Conservation (phyloP, 2,888 invertebrate genomes). For the Aplocera efformata region DNA sequence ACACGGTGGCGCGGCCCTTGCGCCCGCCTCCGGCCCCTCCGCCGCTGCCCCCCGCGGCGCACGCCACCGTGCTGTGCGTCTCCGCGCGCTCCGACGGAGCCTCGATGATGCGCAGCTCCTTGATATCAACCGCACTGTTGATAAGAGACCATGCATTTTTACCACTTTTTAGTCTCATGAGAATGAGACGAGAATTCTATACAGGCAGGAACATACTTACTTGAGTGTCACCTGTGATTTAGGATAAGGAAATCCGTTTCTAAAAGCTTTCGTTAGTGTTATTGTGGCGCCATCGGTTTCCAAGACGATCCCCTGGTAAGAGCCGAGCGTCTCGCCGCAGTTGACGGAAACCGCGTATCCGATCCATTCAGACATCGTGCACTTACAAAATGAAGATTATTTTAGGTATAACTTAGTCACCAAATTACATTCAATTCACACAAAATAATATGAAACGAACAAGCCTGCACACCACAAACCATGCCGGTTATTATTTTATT, state of each 20-base stretch:
- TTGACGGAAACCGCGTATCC: conserved; percentile 92
- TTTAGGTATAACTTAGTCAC: too few species aligned
- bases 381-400: too few species aligned
- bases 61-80: conserved; percentile 65
- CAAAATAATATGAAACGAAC: too few species aligned
- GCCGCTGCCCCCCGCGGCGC: too few species aligned
- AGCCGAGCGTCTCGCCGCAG: conserved; percentile 87
- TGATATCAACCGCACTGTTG: conserved; percentile 84
- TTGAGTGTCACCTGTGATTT: conserved; percentile 74
- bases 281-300: conserved; percentile 86
- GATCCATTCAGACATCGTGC: conserved; percentile 81
- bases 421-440: too few species aligned
- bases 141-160: too few species aligned
- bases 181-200: too few species aligned
- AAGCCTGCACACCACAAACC: too few species aligned
- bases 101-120: conserved; percentile 87
- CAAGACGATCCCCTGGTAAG: conserved; percentile 89
- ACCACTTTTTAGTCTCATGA: too few species aligned
- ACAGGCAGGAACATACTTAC: conserved; percentile 45
- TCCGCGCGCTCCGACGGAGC: conserved; percentile 67
- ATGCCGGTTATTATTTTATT: too few species aligned
- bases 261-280: conserved; percentile 89
- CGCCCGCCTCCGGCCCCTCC: too few species aligned
- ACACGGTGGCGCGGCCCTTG: conserved; percentile 60
- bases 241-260: conserved; percentile 85